Evolutionary conservation across 2,113 vertebrate genomes (phyloP).

Genomic region (Centropus unirufus): DNA sequence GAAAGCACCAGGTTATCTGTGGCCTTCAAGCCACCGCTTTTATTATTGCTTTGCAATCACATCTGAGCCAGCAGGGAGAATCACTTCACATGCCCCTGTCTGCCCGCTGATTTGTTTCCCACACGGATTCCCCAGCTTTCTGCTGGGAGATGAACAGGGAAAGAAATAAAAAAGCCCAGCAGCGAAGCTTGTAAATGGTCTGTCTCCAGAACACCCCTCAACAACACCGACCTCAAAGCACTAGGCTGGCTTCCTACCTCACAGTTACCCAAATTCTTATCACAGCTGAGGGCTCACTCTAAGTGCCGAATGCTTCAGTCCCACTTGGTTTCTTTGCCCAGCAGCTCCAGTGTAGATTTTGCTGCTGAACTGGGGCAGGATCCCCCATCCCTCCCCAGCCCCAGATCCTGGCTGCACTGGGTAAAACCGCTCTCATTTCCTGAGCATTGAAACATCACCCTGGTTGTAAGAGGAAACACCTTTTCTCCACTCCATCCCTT

Average conservation of each 20-base stretch:
- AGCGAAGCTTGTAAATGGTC: not conserved
- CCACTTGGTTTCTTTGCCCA: not conserved
- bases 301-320: not conserved
- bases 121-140: not conserved
- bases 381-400: not conserved
- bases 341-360: not conserved
- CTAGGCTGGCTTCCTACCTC: not conserved
- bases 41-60: not conserved
- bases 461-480: accelerated
- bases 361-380: not conserved
- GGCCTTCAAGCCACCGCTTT: not conserved
- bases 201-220: not conserved
- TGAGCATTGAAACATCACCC: not conserved
- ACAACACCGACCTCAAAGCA: not conserved
- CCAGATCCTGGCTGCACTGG: not conserved
- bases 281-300: not conserved
- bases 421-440: not conserved
- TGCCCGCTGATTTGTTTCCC: not conserved
- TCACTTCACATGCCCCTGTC: not conserved
- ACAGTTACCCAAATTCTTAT: not conserved
- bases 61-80: not conserved
- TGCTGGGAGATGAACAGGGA: not conserved
- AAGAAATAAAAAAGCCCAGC: not conserved
- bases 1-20: not conserved
- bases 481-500: not conserved